Conservation (phyloP, 1,140 invertebrate species). For the Leptonema lineaticorne region DNA sequence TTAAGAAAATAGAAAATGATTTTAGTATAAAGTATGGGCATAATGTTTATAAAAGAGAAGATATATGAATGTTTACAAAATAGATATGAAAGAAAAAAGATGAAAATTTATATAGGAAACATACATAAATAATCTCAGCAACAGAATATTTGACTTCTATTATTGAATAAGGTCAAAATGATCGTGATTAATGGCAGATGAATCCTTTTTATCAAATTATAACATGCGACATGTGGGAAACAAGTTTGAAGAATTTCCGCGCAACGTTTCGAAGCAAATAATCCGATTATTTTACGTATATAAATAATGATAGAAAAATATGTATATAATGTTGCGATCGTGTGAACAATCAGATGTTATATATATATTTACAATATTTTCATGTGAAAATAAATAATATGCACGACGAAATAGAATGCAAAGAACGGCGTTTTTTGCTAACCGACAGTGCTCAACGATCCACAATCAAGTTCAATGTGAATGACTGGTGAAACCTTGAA, state of each 20-base stretch:
- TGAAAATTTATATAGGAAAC: not conserved
- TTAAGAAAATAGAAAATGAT: too few relatives aligned
- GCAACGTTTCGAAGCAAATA: not conserved
- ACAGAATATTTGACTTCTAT: not conserved
- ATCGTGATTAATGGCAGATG: not conserved
- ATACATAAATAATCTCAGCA: too few relatives aligned
- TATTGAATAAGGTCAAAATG: not conserved
- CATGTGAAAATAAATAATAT: too few relatives aligned
- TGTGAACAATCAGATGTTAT: too few relatives aligned
- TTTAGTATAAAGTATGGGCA: too few relatives aligned
- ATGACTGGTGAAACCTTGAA: slow-evolving; percentile 29
- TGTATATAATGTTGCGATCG: too few relatives aligned
- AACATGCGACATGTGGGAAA: not conserved
- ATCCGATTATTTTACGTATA: not conserved
- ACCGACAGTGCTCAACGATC: slow-evolving; percentile 21
- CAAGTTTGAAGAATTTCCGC: not conserved
- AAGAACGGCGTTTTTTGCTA: slow-evolving; percentile 9
- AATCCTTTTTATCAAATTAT: slow-evolving; percentile 11
- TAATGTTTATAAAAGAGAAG: too few relatives aligned
- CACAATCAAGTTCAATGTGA: slow-evolving; percentile 30
- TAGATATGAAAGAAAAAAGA: not conserved
- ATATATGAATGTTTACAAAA: too few relatives aligned
- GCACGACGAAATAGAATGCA: too few relatives aligned
- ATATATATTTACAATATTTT: too few relatives aligned
- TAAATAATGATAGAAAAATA: not conserved